Evolutionary conservation across 1,140 invertebrate species (phyloP), one percentile per base, ranked within the genome.

Genomic region (Drosophila arawakana): DNA sequence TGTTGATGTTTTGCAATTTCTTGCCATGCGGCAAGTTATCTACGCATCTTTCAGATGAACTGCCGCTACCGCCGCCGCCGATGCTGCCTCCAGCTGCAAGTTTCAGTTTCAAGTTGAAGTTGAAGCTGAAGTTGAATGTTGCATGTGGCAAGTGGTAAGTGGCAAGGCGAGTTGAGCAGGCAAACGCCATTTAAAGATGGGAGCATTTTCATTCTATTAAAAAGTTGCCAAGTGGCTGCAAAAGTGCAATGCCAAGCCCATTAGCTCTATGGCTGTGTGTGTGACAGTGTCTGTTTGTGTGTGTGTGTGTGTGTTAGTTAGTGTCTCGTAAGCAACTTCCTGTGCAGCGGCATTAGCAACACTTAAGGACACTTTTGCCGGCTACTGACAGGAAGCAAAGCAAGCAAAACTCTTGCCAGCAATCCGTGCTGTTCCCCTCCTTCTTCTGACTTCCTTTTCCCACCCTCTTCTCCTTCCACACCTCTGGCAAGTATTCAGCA

Each of bases 361-460:
- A 86, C 83, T 86, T 81, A 86, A 86, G 83, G 83, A 86, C 83
- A 83, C 83, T 86, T 86, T 86, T 88, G 80, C 67, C 76, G 72
- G 68, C 57, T 54, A 61, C 67, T 65, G 63, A 61, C 76, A 77
- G 83, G 83, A 86, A 86, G 83, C 73, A 83, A 78, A 77, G 72
- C 83, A 77, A 83, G 82, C 80, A 88, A 85, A 88, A 69, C 70
- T 60, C 82, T 78, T 75, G 69, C 80, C 67, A 68, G 74, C 69
- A 41, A 13, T 43, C 61, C 44, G 25, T 30, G 43, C 47, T 46
- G n/a, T 7, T 11, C 9, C 13, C 15, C 35, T 15, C 11, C 11
- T 30, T 25, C 11, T 25, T 21, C 15, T 11, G 2, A 30, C 49
- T 10, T 9, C 8, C 47, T 13, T 5, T 1, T 9, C 46, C 21